Conservation (phyloP, 64 coral and sea anemone species). For the Cladopsammia gracilis region DNA sequence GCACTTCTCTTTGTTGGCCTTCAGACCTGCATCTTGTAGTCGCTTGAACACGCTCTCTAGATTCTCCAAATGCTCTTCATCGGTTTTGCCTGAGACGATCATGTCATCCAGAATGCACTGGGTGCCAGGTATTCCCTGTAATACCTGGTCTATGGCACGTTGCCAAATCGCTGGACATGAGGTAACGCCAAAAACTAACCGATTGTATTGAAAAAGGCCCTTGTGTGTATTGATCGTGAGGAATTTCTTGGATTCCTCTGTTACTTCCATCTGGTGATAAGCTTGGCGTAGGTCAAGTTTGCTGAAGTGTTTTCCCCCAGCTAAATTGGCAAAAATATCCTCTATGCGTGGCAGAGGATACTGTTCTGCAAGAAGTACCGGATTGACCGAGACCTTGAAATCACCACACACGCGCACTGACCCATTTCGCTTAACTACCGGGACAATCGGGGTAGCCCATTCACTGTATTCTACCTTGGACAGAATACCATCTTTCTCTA, state of each 20-base stretch:
- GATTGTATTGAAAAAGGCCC: conserved; percentile 39
- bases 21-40: conserved; percentile 55
- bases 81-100: no score
- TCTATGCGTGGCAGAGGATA: conserved; percentile 30
- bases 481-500: conserved; percentile 63
- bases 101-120: no score
- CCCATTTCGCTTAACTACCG: conserved; percentile 47
- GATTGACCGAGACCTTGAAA: conserved; percentile 65
- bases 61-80: conserved; percentile 48
- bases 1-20: conserved; percentile 50
- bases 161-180: conserved; percentile 18
- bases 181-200: conserved; percentile 26
- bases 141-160: no score
- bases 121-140: conserved; percentile 34
- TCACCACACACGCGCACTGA: conserved; percentile 58
- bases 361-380: conserved; percentile 48
- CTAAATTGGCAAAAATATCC: conserved; percentile 46
- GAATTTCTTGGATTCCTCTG: conserved; percentile 38
- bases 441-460: conserved; percentile 67
- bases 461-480: conserved; percentile 57
- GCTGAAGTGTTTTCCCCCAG: conserved; percentile 41
- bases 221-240: conserved; percentile 47
- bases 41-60: conserved; percentile 45
- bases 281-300: conserved; percentile 49
- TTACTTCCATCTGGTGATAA: conserved; percentile 52